phyloP scores from a whole-genome alignment of 1,140 invertebrate genomes.

The Drosophila pseudoananassae region DNA sequence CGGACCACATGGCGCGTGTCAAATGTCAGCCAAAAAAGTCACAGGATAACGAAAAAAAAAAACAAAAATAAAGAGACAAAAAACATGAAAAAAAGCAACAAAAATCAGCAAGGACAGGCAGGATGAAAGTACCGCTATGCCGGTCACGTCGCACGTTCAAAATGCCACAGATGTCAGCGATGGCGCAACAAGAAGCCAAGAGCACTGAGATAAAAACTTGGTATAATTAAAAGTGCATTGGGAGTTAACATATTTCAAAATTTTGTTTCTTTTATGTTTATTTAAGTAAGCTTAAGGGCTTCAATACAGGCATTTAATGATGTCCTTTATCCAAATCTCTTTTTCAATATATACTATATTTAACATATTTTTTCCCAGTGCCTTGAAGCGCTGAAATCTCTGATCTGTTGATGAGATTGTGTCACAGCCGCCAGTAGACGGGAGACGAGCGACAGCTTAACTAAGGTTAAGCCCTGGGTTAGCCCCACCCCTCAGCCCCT shows the following conservation, averaged over 20 bases:
- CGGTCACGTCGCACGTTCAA: conserved; percentile 82
- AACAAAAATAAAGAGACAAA: not conserved
- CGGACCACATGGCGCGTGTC: conserved; percentile 68
- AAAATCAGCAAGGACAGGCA: not conserved
- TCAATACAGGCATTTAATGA: too few relatives aligned
- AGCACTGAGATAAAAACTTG: conserved; percentile 17
- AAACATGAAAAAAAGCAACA: not conserved
- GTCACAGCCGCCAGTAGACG: conserved; percentile 72
- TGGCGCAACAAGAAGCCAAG: conserved; percentile 61
- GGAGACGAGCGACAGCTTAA: conserved; percentile 77
- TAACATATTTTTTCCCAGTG: not conserved
- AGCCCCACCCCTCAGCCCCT: not conserved
- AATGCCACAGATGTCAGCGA: conserved; percentile 82
- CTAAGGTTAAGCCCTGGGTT: conserved; percentile 77
- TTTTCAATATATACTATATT: too few relatives aligned
- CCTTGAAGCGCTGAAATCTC: conserved; percentile 59
- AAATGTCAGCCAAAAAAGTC: conserved; percentile 72
- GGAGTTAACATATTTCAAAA: not conserved
- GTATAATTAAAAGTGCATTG: too few relatives aligned
- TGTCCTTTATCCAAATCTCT: not conserved
- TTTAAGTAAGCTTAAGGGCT: not conserved
- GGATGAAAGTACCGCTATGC: conserved; percentile 62
- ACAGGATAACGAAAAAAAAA: conserved; percentile 9
- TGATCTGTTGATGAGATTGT: conserved; percentile 83
- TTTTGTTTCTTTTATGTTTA: not conserved